These are phyloP conservation scores for Puffinus mauretanicus DNA, from an alignment of 2,113 vertebrate genomes.

Conservation along the genomic window DNA sequence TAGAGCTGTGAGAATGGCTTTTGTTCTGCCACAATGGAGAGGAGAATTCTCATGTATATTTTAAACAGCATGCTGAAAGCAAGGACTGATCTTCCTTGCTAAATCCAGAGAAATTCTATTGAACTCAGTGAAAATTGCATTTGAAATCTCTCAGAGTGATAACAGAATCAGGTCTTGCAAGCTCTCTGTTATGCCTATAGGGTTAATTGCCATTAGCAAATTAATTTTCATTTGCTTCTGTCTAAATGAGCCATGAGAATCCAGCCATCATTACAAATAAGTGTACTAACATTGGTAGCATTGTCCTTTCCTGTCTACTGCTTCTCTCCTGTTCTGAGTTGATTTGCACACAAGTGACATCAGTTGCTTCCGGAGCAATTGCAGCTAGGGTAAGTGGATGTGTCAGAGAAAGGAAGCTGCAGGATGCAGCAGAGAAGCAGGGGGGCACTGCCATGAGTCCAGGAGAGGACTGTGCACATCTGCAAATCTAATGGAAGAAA, in stretches of 20 bases:
- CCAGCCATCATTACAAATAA: neutral
- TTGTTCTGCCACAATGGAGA: slow-evolving; percentile 12
- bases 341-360: neutral
- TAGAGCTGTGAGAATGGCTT: slow-evolving; percentile 2
- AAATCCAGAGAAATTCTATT: neutral
- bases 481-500: neutral
- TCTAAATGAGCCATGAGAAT: neutral
- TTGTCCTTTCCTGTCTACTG: neutral
- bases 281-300: neutral
- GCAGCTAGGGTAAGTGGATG: neutral
- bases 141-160: neutral
- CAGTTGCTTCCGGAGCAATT: neutral
- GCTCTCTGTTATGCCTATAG: neutral
- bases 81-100: neutral
- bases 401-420: neutral
- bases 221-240: neutral
- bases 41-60: slow-evolving; percentile 14
- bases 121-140: neutral
- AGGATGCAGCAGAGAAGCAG: neutral
- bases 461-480: neutral
- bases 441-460: neutral
- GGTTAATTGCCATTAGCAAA: neutral
- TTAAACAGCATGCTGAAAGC: slow-evolving; percentile 12
- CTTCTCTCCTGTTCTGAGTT: neutral
- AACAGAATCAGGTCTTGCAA: neutral